A percentile compares a stretch with the other conserved stretches of the same genome.
phyloP scores from a whole-genome alignment of 2,797 vertebrate genomes.

The Taeniopygia guttata region DNA sequence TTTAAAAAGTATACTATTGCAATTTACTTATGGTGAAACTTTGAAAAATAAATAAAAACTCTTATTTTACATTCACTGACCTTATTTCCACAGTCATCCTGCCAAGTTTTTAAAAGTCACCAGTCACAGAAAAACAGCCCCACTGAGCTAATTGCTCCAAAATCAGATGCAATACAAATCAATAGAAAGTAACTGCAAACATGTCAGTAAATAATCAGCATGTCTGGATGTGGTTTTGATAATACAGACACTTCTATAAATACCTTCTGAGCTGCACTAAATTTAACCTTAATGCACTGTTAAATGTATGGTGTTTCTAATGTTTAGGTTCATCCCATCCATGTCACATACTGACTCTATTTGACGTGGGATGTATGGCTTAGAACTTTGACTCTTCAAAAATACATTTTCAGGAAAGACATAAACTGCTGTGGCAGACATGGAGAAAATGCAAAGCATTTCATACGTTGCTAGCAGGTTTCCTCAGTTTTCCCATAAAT shows the following conservation, averaged over 20 bases:
- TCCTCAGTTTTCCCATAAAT: neutral
- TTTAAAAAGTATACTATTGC: neutral
- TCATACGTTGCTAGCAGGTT: neutral
- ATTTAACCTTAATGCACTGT: neutral
- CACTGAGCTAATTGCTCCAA: neutral
- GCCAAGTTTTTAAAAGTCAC: neutral
- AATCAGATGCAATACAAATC: neutral
- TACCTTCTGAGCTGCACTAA: neutral
- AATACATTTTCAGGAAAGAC: neutral
- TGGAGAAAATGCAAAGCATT: neutral
- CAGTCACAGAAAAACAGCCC: neutral
- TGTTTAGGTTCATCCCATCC: neutral
- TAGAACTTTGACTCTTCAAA: neutral
- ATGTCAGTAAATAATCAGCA: neutral
- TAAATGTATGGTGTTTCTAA: neutral
- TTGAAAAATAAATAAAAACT: neutral
- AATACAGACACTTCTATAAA: neutral
- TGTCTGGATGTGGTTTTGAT: neutral
- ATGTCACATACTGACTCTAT: neutral
- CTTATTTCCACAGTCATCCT: neutral
- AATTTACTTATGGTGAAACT: neutral
- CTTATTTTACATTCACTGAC: neutral
- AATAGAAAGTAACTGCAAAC: neutral
- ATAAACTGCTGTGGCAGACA: neutral
- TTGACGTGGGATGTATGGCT: neutral